Evolutionary conservation across 2,797 vertebrate genomes (phyloP).

Genomic region (Hybognathus amarus): DNA sequence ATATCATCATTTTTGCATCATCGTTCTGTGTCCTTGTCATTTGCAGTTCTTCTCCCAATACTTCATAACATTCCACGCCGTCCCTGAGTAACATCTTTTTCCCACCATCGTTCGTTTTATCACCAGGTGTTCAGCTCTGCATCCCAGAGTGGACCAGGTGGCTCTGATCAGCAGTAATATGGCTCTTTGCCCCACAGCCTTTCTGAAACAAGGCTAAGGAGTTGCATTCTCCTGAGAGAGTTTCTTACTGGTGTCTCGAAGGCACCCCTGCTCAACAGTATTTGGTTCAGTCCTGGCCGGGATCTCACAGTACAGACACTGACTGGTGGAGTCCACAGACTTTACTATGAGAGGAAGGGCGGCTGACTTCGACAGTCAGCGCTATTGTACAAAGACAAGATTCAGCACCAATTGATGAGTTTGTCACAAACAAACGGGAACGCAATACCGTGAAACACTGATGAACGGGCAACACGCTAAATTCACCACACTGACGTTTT

Average conservation of each 20-base stretch:
- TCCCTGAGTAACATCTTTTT: conserved; percentile 58
- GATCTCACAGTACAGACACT: conserved; percentile 63
- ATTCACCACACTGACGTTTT: conserved; percentile 17
- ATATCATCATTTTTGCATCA: not conserved
- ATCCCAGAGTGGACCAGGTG: conserved; percentile 53
- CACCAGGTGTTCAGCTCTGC: conserved; percentile 25
- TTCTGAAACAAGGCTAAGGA: conserved; percentile 51
- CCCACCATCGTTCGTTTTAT: conserved; percentile 5
- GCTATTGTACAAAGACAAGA: conserved; percentile 47
- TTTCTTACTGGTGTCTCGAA: conserved; percentile 57
- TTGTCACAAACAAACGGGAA: conserved; percentile 35
- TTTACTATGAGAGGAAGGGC: conserved; percentile 34
- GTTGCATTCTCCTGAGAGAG: conserved; percentile 59
- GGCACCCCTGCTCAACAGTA: conserved; percentile 55
- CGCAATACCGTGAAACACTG: conserved; percentile 29
- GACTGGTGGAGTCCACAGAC: conserved; percentile 53
- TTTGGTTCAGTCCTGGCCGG: conserved; percentile 65
- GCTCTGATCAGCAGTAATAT: conserved; percentile 54
- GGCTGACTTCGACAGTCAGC: conserved; percentile 15
- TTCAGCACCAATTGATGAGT: conserved; percentile 72
- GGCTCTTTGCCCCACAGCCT: conserved; percentile 57
- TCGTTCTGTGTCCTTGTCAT: not conserved
- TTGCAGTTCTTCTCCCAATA: conserved; percentile 6
- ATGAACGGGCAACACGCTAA: conserved; percentile 20
- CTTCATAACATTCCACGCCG: conserved; percentile 33